A percentile compares a stretch with the other conserved stretches of the same genome.
Evolutionary conservation across 2,888 invertebrate species (phyloP).

Genomic region (Chesias legatella): DNA sequence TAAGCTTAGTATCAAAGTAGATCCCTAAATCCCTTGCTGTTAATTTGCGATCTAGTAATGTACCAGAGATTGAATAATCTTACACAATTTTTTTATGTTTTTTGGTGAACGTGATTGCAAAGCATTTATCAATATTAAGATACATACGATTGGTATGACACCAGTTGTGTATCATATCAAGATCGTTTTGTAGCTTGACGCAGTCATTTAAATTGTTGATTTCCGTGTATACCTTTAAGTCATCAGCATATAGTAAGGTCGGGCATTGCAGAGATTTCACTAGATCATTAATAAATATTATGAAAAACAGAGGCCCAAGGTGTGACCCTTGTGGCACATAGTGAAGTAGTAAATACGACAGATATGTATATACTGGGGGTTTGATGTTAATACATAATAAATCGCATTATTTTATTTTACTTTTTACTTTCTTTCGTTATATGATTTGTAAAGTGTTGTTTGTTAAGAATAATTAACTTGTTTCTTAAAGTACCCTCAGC

Average conservation of each 20-base stretch:
- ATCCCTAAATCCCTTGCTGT: conserved; percentile 1
- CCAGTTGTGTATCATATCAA: neutral
- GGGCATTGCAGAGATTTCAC: neutral
- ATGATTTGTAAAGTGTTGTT: no score
- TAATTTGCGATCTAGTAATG: neutral
- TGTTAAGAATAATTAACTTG: no score
- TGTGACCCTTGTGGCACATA: conserved; percentile 23
- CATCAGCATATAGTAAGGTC: conserved; percentile 19
- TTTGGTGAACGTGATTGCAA: conserved; percentile 3
- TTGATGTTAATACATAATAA: no score
- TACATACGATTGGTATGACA: conserved; percentile 2
- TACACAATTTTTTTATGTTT: conserved; percentile 2
- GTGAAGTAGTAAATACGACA: no score
- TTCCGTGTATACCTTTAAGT: conserved; percentile 10
- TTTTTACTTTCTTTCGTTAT: no score
- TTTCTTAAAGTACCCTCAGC: no score
- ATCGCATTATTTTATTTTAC: no score
- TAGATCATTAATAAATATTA: conserved; percentile 17
- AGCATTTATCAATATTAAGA: conserved; percentile 7
- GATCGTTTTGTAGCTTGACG: conserved; percentile 1
- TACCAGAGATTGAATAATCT: neutral
- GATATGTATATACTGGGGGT: no score
- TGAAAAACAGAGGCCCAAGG: no score
- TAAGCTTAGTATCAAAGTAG: neutral
- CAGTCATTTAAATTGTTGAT: conserved; percentile 3